Evolutionary conservation across 2,113 vertebrate species (phyloP), one percentile per base, ranked within the genome.

Genomic region (Andinoacara biseriatus): DNA sequence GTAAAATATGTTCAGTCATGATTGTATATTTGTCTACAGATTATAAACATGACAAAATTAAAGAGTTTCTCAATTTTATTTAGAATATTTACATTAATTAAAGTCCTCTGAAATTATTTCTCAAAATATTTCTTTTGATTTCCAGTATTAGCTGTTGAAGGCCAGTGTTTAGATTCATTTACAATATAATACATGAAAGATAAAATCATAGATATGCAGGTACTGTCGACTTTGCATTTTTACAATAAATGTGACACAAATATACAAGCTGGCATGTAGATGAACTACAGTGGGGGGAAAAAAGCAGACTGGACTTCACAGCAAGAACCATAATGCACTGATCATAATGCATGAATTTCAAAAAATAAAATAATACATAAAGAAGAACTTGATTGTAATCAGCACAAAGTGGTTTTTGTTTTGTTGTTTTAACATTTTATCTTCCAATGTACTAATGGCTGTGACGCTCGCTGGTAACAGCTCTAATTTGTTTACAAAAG

Each of bases 1-100:
- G 40, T 92, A 85, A 91, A 93, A 90, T 74, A 85, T 82, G 63
- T 86, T 15, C 17, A 81, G 46, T 13, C 20, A 76, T 40, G 18
- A 77, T 60, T 85, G 15, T 69, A 52, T 69, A 69, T 59, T 29
- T n/a, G 8, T 54, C 11, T 22, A 62, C 29, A 52, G 6, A 61
- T 22, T 5, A 52, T 18, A 33, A 33, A 63, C 7, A 43, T 43
- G 10, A n/a, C 56, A 2, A 40, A 61, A 72, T 58, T 46, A 46
- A 22, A 1, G 10, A 58, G 18, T 31, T 22, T 58, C 43, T 49
- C 3, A 38, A 1, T 31, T 80, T 58, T 33, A 79, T 86, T 87
- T 61, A 0, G 62, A 62, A 76, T 69, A 82, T 91, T 85, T 82
- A 88, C 78, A 92, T 72, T 83, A 3, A 78, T 88, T 35, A 82